Conservation (phyloP, 1,140 invertebrate species). For the Adelges cooleyi region DNA sequence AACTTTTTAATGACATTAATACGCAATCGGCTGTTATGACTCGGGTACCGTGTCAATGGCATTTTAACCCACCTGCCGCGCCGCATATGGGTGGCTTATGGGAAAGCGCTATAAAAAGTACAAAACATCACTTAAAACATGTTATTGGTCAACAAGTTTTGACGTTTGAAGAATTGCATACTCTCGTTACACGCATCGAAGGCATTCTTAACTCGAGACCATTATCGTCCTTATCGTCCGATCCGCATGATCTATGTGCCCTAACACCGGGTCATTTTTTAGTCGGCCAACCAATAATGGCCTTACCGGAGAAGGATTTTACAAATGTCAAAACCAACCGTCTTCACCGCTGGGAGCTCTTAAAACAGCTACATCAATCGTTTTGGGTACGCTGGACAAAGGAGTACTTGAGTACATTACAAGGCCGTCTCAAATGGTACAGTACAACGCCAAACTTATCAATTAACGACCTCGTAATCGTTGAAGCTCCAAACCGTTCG, state of each 20-base stretch:
- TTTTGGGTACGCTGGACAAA: slow-evolving; percentile 34
- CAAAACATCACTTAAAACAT: slow-evolving; percentile 24
- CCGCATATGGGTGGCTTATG: slow-evolving; percentile 28
- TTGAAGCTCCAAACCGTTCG: too few species aligned
- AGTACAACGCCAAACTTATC: neutral
- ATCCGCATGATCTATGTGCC: neutral
- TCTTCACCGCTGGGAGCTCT: slow-evolving; percentile 28
- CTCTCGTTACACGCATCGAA: neutral
- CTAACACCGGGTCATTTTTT: neutral
- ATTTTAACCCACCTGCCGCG: slow-evolving; percentile 28
- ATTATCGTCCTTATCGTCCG: neutral
- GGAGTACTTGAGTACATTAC: slow-evolving; percentile 35
- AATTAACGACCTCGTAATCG: neutral
- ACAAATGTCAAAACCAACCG: slow-evolving; percentile 31
- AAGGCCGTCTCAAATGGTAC: slow-evolving; percentile 35
- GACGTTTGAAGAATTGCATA: neutral
- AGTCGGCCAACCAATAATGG: neutral
- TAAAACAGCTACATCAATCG: slow-evolving; percentile 30
- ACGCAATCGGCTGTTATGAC: neutral
- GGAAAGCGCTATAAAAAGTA: neutral
- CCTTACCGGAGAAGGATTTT: too few species aligned
- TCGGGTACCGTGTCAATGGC: neutral
- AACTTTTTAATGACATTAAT: neutral
- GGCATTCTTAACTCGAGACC: neutral
- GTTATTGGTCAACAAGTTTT: neutral